Base-by-base conservation (phyloP, 2,888 invertebrate genomes). In the Taphrorychus bicolor region DNA sequence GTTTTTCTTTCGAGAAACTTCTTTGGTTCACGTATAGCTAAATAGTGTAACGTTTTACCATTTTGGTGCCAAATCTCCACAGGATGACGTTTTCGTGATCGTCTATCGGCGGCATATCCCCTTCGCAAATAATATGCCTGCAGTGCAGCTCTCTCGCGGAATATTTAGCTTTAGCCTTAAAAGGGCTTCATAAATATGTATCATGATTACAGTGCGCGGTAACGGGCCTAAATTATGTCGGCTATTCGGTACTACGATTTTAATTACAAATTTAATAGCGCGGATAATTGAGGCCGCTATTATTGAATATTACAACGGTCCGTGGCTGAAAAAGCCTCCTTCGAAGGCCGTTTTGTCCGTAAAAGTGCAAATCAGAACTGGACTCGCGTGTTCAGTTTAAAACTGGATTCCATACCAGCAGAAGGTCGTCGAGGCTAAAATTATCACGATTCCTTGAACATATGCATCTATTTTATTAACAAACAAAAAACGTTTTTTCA, bases 221-320 rank as follows among this genome's bases (percentile, higher is more conserved):
- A 32, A 19, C 40, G 32, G 23, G 11, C 54, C 17, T 17, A 7
- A 54, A 52, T 21, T 52, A 52, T 52, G 19, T 3, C 19, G 52
- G 21, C 19, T 21, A 21, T 32, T 23, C 18, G 57, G 16, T 57
- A 45, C 42, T 57, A 45, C 57, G 17, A 57, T 57, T 57, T 57
- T 41, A 57, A 57, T 57, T 57, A 57, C 57, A 57, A 45, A 57
- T 41, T 57, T 42, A 57, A 57, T 57, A 22, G 57, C 19, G 21
- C 42, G 22, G 19, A 45, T 57, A 57, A 57, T 57, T 42, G 57
- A 17, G 51, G 22, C 51, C 23, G 52, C 52, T 32, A 32, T n/a
- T n/a, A 32, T 54, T 21, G 51, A 51, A 51, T 19, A 51, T 19
- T 51, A 19, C 9, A 11, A 19, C 22, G 18, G 19, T 51, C 7